These are phyloP conservation scores for Pholis gunnellus DNA, from an alignment of 2,113 vertebrate species.

Conservation along the genomic window DNA sequence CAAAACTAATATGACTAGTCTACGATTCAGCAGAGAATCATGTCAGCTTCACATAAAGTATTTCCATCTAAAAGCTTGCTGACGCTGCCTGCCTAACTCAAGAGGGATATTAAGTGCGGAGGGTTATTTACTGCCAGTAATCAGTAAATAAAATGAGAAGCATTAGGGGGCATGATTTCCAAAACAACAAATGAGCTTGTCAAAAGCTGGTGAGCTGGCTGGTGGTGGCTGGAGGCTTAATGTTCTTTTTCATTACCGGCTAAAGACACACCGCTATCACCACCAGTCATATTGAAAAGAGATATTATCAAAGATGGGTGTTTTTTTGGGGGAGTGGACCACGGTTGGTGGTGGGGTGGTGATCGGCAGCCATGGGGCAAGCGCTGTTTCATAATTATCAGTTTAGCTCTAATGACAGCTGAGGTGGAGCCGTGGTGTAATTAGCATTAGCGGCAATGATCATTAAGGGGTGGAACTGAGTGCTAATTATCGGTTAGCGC, in stretches of 20 bases:
- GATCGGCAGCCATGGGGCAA: conserved; percentile 61
- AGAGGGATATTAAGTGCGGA: conserved; percentile 65
- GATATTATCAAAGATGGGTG: conserved; percentile 41
- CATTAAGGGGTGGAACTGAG: conserved; percentile 82
- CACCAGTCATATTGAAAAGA: conserved; percentile 33
- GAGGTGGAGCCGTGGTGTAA: conserved; percentile 77
- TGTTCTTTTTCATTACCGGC: conserved; percentile 52
- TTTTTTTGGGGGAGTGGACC: conserved; percentile 19
- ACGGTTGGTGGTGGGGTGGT: conserved; percentile 29
- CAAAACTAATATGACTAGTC: conserved; percentile 70
- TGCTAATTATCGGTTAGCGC: conserved; percentile 79
- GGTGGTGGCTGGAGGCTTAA: conserved; percentile 54
- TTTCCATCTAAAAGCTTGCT: conserved; percentile 57
- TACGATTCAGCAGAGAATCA: conserved; percentile 56
- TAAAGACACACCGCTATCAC: conserved; percentile 27
- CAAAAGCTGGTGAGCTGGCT: conserved; percentile 52
- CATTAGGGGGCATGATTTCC: conserved; percentile 69
- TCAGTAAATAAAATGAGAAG: conserved; percentile 76
- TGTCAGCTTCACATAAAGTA: conserved; percentile 68
- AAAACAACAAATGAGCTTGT: conserved; percentile 75
- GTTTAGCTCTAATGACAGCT: conserved; percentile 69
- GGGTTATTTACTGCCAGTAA: conserved; percentile 73
- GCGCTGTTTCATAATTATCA: conserved; percentile 69
- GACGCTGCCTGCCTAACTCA: conserved; percentile 61
- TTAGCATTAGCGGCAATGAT: conserved; percentile 82